Evolutionary conservation across 2,888 invertebrate species (phyloP).

Genomic region (Polyploca ridens): DNA sequence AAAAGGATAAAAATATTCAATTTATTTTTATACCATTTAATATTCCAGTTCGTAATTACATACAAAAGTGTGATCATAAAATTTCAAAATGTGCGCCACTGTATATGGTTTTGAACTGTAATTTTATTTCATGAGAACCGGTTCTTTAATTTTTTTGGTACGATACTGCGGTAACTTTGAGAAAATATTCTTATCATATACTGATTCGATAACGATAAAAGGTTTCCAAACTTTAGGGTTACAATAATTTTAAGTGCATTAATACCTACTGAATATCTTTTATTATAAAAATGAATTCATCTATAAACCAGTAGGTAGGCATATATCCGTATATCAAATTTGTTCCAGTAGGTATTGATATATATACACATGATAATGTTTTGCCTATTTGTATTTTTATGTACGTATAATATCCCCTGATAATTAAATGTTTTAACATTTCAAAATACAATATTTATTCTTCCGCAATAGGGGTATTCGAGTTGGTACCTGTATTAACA

Average conservation of each 20-base stretch:
- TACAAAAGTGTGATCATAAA: conserved; percentile 33
- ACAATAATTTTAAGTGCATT: background rate
- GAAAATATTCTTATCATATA: background rate
- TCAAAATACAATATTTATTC: too few species aligned
- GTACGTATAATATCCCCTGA: too few species aligned
- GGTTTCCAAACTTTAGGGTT: background rate
- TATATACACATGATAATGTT: too few species aligned
- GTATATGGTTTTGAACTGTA: conserved; percentile 18
- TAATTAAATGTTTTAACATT: too few species aligned
- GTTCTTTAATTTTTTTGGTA: conserved; percentile 18
- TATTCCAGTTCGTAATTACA: conserved; percentile 26
- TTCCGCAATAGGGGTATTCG: too few species aligned
- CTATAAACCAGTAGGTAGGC: too few species aligned
- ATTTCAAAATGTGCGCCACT: conserved; percentile 24
- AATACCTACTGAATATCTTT: background rate
- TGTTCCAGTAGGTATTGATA: too few species aligned
- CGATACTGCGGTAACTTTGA: background rate
- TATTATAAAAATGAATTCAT: background rate
- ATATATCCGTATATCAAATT: too few species aligned
- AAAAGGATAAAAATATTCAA: background rate
- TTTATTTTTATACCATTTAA: conserved; percentile 19
- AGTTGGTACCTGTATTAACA: background rate
- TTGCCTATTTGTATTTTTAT: too few species aligned
- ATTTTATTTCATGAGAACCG: conserved; percentile 22
- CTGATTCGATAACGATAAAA: background rate